Base-by-base conservation (phyloP, 2,888 invertebrate genomes). In the Yponomeuta cagnagella region DNA sequence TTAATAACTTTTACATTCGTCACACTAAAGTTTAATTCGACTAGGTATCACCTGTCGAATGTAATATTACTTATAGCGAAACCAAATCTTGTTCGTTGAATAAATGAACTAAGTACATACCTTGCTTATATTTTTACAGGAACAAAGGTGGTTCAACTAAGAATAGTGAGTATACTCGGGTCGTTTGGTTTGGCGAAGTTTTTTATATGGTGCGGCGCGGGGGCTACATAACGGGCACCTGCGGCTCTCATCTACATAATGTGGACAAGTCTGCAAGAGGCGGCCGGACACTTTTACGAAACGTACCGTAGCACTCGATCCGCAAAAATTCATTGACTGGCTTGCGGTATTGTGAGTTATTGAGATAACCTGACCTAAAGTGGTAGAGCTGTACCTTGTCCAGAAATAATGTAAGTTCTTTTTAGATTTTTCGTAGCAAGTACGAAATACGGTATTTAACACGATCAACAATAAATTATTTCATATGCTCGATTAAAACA, bases 241-340 rank as follows among this genome's bases (percentile, higher is more conserved):
- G 91, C 82, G 85, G 72, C 83, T 83, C 84, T 87, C 83, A 90
- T 91, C 88, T 90, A 86, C 90, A 91, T 91, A 91, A 91, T 91
- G 89, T 89, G 87, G 86, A 86, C 88, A 85, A 87, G 89, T 85
- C 79, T 30, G 70, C 69, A 15, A 15, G 52, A 58, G 52, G 72
- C 72, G 73, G 78, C 83, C 80, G 87, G 86, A 85, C 86, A 82
- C 76, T 83, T 86, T 84, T 76, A 78, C 71, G 69, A 71, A 72
- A 74, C 71, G 72, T 71, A 71, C 67, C 70, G 37, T 68, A 15
- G 52, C 52, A 58, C 52, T 58, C 52, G 52, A 58, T 58, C 12
- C 52, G 15, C 15, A 15, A 5, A 58, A 58, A 58, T 58, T 15
- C 52, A 58, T 43, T 43, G 43, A 43, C 43, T 43, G 6, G 43